Evolutionary conservation across 2,888 invertebrate species (phyloP), one percentile per base, ranked within the genome.

Genomic region (Perizoma affinitatum): DNA sequence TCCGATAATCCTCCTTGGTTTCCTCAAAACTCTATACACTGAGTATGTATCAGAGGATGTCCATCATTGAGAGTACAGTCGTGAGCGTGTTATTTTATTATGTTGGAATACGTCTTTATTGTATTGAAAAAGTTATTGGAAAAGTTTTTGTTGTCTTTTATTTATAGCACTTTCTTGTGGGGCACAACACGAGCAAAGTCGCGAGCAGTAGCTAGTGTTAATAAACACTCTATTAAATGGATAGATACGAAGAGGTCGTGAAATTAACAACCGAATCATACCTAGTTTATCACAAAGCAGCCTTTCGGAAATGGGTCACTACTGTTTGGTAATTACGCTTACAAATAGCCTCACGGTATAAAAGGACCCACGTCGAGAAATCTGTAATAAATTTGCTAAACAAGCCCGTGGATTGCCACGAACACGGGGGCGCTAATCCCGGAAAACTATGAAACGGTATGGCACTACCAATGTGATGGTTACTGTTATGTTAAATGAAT

Each of bases 341-440:
- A 55, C 40, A 48, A 61, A 47, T 47, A 61, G 47, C 43, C 55
- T 11, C 36, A 10, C 8, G 40, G 36, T 50, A 54, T 33, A 46
- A 47, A 36, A 47, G 41, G 0, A 35, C 35, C 54, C 38, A 62
- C 55, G 48, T 6, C 11, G 40, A 41, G 45, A 58, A 58, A 61
- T 60, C 54, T 45, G 52, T 47, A 65, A 62, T 61, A 61, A 45
- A 45, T 61, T 54, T 42, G 35, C 22, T 22, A 44, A 58, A 66
- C 54, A 53, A 63, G 59, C 53, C 56, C 56, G 22, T 22, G 22
- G 22, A 22, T 22, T 22, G 22, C 22, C 22, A 22, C 54, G 22
- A 40, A 11, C 41, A 44, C n/a, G 36, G 4, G 46, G 35, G 8
- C 40, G 49, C 7, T 40, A 44, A 47, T 42, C 45, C 48, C 7